Evolutionary conservation across 1,140 invertebrate genomes (phyloP).

Genomic region (Luehdorfia chinensis): DNA sequence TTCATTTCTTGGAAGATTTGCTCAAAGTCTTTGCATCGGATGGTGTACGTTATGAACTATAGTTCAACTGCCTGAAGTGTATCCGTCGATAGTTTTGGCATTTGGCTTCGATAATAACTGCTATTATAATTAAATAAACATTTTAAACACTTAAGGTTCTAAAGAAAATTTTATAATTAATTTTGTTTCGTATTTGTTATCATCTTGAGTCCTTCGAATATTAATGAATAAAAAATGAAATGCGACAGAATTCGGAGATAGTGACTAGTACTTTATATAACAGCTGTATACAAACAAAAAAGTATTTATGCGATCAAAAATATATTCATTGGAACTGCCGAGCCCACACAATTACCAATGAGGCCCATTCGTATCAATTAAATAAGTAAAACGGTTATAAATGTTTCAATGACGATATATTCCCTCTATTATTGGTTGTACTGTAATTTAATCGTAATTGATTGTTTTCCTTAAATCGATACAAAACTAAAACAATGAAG

Average conservation of each 20-base stretch:
- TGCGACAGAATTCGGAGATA: too few relatives aligned
- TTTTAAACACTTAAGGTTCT: too few relatives aligned
- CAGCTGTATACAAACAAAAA: background rate
- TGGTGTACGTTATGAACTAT: too few relatives aligned
- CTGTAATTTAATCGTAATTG: slow-evolving; percentile 65
- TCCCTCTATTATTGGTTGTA: slow-evolving; percentile 53
- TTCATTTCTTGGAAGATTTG: background rate
- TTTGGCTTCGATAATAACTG: too few relatives aligned
- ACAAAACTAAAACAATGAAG: slow-evolving; percentile 58
- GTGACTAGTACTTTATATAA: background rate
- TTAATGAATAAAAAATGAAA: too few relatives aligned
- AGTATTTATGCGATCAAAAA: slow-evolving; percentile 12
- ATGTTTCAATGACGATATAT: slow-evolving; percentile 61
- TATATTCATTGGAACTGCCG: slow-evolving; percentile 23
- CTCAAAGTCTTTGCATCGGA: background rate
- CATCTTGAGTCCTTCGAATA: too few relatives aligned
- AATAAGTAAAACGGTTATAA: slow-evolving; percentile 68
- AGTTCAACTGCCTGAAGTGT: too few relatives aligned
- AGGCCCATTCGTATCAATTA: slow-evolving; percentile 63
- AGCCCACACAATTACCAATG: slow-evolving; percentile 34
- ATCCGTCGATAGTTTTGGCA: too few relatives aligned
- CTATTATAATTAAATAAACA: too few relatives aligned
- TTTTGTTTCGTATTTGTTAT: too few relatives aligned
- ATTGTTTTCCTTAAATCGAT: slow-evolving; percentile 65
- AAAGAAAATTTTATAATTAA: too few relatives aligned